These are phyloP conservation scores for Lypha dubia DNA, from an alignment of 2,888 invertebrate species.

Conservation along the genomic window DNA sequence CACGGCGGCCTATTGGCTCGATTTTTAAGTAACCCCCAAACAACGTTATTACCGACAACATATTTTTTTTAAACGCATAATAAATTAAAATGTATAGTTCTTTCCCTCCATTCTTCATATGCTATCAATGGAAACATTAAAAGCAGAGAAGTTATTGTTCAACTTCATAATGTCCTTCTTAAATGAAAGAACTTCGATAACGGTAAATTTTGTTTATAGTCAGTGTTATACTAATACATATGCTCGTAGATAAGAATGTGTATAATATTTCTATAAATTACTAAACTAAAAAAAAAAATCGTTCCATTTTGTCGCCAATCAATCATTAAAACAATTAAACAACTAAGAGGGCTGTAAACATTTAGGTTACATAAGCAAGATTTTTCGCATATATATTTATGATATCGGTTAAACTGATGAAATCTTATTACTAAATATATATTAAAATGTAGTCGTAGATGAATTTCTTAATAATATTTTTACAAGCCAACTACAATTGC, in stretches of 20 bases:
- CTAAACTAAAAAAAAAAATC: slow-evolving; percentile 72
- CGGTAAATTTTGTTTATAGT: neutral
- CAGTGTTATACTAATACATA: too few relatives aligned
- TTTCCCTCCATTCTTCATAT: neutral
- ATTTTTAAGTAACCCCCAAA: slow-evolving; percentile 79
- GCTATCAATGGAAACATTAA: slow-evolving; percentile 27
- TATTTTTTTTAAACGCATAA: slow-evolving; percentile 78
- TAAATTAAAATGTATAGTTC: neutral
- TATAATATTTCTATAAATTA: neutral
- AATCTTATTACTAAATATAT: slow-evolving; percentile 1
- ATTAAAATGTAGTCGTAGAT: neutral
- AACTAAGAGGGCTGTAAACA: slow-evolving; percentile 34
- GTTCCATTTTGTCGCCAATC: slow-evolving; percentile 77
- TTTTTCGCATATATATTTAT: neutral
- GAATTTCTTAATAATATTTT: slow-evolving; percentile 1
- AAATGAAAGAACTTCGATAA: neutral
- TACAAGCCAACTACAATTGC: neutral
- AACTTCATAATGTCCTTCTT: slow-evolving; percentile 20
- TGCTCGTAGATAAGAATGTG: neutral
- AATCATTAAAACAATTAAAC: slow-evolving; percentile 38
- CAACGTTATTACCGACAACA: slow-evolving; percentile 80
- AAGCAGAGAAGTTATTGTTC: neutral
- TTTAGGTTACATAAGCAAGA: slow-evolving; percentile 10
- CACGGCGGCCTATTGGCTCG: slow-evolving; percentile 82
- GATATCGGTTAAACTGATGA: slow-evolving; percentile 45